Conservation (phyloP, 2,797 vertebrate genomes). For the Pseudotriccus pelzelni region DNA sequence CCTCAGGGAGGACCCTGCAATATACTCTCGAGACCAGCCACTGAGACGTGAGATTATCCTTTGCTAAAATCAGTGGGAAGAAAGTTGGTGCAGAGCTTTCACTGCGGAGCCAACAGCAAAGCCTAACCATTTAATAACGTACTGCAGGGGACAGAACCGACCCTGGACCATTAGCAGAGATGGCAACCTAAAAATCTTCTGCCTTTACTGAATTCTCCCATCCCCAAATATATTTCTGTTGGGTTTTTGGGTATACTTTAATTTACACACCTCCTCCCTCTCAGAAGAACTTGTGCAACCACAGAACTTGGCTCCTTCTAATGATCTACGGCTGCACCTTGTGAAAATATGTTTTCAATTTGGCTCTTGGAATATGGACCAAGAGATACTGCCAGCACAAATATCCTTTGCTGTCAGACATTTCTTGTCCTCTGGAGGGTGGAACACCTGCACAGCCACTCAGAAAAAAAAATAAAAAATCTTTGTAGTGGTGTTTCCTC, state of each 20-base stretch:
- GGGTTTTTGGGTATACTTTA: neutral
- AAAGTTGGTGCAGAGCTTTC: neutral
- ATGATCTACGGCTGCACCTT: neutral
- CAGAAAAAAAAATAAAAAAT: neutral
- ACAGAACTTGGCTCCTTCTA: neutral
- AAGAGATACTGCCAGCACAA: conserved; percentile 24
- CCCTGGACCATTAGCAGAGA: accelerated
- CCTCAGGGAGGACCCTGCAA: neutral
- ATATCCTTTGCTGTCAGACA: conserved; percentile 42
- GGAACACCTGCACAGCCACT: neutral
- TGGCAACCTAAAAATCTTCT: neutral
- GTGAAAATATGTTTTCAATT: conserved; percentile 1
- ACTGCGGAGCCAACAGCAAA: neutral
- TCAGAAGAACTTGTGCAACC: neutral
- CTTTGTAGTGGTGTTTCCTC: neutral
- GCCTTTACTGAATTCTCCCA: neutral
- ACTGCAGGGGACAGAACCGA: neutral
- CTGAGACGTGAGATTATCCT: neutral
- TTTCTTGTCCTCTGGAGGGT: neutral
- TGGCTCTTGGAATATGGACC: conserved; percentile 16
- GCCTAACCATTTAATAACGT: neutral
- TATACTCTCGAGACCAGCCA: accelerated
- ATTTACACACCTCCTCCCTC: neutral
- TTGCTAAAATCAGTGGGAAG: neutral
- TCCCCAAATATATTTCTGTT: neutral